A percentile compares a stretch with the other conserved stretches of the same genome.
Evolutionary conservation across 2,113 vertebrate genomes (phyloP).

Genomic region (Pachycephala philippinensis): DNA sequence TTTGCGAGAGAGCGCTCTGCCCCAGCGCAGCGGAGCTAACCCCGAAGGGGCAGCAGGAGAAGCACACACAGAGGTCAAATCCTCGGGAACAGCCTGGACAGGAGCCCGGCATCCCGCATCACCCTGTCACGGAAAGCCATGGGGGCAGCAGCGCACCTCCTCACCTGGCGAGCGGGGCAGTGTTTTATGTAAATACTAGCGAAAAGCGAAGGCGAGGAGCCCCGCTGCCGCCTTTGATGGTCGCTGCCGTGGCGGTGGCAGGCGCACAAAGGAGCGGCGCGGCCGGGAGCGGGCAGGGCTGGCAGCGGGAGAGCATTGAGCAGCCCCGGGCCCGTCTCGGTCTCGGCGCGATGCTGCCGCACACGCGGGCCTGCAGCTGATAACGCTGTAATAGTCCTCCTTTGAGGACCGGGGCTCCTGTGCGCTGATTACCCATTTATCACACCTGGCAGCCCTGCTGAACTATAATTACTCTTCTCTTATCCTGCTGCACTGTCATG

Average conservation of each 20-base stretch:
- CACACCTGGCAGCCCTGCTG: conserved; percentile 99
- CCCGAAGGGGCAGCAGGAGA: neutral
- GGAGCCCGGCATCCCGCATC: neutral
- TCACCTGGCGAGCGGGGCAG: neutral
- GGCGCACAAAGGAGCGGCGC: conserved; percentile 67
- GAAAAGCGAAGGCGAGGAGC: neutral
- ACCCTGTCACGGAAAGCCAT: neutral
- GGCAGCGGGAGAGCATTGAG: conserved; percentile 56
- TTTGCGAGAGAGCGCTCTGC: neutral
- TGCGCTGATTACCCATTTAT: conserved; percentile 99
- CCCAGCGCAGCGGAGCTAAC: fast-evolving
- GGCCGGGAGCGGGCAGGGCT: conserved; percentile 20
- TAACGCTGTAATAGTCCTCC: conserved; percentile 98
- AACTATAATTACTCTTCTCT: conserved; percentile 99
- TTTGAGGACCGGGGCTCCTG: conserved; percentile 93
- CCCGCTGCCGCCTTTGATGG: neutral
- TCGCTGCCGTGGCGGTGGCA: conserved; percentile 13
- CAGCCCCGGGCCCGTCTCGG: conserved; percentile 78
- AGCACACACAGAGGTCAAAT: neutral
- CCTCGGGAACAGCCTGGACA: fast-evolving
- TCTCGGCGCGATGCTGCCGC: conserved; percentile 67
- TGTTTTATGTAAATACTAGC: neutral
- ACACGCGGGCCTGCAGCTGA: conserved; percentile 89
- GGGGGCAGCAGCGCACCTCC: neutral
- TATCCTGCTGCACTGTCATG: conserved; percentile 97